Base-by-base conservation (phyloP, 2,888 invertebrate genomes). In the Caenorhabditis sulstoni region DNA sequence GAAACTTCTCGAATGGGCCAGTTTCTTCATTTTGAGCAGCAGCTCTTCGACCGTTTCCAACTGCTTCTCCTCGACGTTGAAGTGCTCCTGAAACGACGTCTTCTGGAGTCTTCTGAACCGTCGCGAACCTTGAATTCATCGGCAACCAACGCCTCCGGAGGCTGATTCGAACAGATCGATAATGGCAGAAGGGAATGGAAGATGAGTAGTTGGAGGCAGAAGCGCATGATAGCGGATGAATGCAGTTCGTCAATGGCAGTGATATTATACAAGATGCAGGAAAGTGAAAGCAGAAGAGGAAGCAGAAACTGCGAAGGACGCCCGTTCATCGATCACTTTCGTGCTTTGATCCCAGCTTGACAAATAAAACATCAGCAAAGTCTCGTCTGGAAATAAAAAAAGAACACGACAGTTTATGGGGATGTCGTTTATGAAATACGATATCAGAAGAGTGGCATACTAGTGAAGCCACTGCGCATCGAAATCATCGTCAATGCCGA, bases 1-100 rank as follows among this genome's bases (percentile, higher is more conserved):
- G 61, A 84, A 88, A 49, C 76, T 82, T 67, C 85, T 80, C 35
- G 82, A 79, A 77, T 87, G 86, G 11, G 86, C 86, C 52, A 82
- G 49, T 47, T 84, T 79, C 55, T 87, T 87, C 81, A 87, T 81
- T 58, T 83, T 83, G 8, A 85, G 22, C 29, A 88, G 79, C 5
- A 87, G 64, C 18, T 75, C 61, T 23, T 82, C 81, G 8, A 88
- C 82, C 12, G 81, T 77, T 37, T 86, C 84, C 37, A 88, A 55
- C 41, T 82, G 77, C 22, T 64, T 57, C 39, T 85, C 81, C 39
- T 84, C 84, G 12, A 88, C 78, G 59, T 83, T 79, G 67, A 87
- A 87, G 52, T 85, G 85, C 22, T 80, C 71, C 70, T 78, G 20
- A 41, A 71, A 29, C 29, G 29, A 29, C 29, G 29, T 29, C 29